Evolutionary conservation across 2,113 vertebrate genomes (phyloP).

Genomic region (Mellivora capensis): DNA sequence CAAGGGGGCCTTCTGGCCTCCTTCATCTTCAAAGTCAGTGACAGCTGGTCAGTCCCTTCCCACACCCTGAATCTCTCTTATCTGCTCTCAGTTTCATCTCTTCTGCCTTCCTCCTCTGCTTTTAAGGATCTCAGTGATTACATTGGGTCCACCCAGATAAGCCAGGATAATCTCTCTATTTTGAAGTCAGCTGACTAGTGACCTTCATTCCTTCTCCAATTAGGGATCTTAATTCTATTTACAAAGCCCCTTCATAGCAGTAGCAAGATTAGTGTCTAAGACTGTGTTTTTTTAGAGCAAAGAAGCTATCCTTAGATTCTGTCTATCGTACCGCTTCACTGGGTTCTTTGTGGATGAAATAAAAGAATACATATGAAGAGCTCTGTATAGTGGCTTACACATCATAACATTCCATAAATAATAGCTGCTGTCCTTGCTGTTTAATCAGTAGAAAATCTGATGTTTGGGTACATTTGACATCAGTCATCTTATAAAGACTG

Average conservation of each 20-base stretch:
- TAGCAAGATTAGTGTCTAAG: neutral
- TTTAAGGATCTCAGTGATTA: neutral
- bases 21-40: neutral
- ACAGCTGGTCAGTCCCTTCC: neutral
- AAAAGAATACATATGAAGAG: neutral
- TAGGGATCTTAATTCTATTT: neutral
- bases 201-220: neutral
- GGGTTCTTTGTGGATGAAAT: neutral
- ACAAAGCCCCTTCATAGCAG: neutral
- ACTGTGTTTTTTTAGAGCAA: neutral
- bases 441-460: neutral
- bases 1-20: accelerated
- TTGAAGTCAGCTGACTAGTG: neutral
- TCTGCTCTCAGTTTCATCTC: neutral
- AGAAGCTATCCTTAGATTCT: neutral
- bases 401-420: neutral
- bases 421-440: neutral
- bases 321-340: neutral
- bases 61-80: neutral
- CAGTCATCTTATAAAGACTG: neutral
- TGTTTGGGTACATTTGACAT: neutral
- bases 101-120: neutral
- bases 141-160: neutral
- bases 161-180: neutral
- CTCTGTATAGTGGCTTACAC: neutral